Evolutionary conservation across 2,113 vertebrate genomes (phyloP), one percentile per base, ranked within the genome.

Genomic region (Ardeotis arabs): DNA sequence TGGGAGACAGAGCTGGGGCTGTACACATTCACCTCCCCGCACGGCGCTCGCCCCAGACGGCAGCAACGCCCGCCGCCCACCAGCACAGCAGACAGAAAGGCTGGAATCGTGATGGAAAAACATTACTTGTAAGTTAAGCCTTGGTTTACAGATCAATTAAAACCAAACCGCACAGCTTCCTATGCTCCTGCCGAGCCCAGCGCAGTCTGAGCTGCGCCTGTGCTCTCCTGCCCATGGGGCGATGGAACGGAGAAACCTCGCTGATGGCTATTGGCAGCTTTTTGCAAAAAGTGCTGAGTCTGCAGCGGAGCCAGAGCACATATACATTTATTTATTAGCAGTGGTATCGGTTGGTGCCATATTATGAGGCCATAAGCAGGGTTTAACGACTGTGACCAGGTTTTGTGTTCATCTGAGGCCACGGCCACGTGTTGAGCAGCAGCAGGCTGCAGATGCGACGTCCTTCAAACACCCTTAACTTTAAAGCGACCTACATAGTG

Each of bases 91-190:
- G 92, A 86, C 83, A 88, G 83, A 35, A 35, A 93, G 83, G 64
- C 92, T 90, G 92, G 55, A 52, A 39, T 56, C 3, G 6, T 4
- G 9, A 83, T 41, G 67, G 70, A 60, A 89, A 62, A 74, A 31
- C 74, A 35, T 29, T 19, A 23, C 83, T 91, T 86, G 70, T 17
- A 85, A 80, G 93, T 31, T 77, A 74, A 97, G 68, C 67, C 27
- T 80, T 17, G 72, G 56, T 92, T 86, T 88, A 24, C 59, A 70
- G 76, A 96, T 90, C 93, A 88, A 88, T 91, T 90, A 59, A 92
- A 95, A 59, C 64, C 90, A 58, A 22, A n/a, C 62, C 10, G 27
- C 50, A 6, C 0, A 2, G 91, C 62, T 89, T 53, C 58, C 77
- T 39, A 6, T 2, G 35, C 4, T 58, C 33, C 63, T 12, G n/a